These are phyloP conservation scores for Ernsta delagoae DNA, from an alignment of 2,888 invertebrate species.

Conservation along the genomic window DNA sequence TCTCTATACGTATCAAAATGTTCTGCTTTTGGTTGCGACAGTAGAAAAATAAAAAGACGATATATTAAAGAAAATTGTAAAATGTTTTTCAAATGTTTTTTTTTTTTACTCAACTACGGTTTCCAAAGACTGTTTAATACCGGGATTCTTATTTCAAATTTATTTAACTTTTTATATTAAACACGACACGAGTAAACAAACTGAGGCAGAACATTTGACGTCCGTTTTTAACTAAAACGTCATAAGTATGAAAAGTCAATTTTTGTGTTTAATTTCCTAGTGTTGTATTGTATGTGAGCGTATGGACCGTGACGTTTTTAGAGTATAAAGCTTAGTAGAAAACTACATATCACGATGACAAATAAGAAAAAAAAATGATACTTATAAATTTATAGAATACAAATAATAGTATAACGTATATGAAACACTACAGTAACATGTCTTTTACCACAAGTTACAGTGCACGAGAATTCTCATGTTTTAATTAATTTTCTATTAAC, in stretches of 20 bases:
- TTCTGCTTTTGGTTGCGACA: not conserved
- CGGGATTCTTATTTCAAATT: no score
- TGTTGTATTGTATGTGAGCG: constrained; percentile 38
- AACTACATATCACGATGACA: constrained; percentile 78
- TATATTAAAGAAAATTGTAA: no score
- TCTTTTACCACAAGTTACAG: constrained; percentile 42
- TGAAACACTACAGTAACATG: constrained; percentile 47
- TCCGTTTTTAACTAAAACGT: not conserved
- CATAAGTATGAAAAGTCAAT: constrained; percentile 34
- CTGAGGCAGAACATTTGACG: not conserved
- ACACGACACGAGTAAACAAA: not conserved
- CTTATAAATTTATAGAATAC: constrained; percentile 15
- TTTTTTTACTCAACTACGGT: no score
- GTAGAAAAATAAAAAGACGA: no score
- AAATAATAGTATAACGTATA: constrained; percentile 31
- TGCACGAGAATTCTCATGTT: constrained; percentile 12
- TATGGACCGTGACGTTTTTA: constrained; percentile 40
- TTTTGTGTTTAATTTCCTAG: constrained; percentile 26
- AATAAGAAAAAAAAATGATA: constrained; percentile 62
- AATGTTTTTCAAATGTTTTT: no score
- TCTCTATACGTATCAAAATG: constrained; percentile 12
- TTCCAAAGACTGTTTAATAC: no score
- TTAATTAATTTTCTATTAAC: constrained; percentile 11
- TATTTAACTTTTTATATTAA: no score
- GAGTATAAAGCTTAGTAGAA: constrained; percentile 55